Base-by-base conservation (phyloP, 1,140 invertebrate genomes). In the Pseudomyrmex pallidus region DNA sequence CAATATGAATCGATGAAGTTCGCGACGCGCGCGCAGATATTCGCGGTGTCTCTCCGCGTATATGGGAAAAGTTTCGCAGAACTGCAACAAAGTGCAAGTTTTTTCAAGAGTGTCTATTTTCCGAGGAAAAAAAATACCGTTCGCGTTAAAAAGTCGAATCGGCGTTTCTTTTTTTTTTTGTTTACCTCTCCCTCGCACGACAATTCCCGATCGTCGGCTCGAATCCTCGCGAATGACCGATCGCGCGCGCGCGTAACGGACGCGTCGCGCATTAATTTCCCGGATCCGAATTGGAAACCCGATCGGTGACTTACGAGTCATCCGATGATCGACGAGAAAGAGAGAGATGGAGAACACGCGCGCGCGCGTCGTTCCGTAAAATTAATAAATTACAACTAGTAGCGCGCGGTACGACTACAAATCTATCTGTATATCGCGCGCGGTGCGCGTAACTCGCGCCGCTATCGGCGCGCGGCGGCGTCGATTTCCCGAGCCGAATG, bases 401-500 rank as follows among this genome's bases (percentile, higher is more conserved):
- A 44, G 17, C 13, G n/a, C 7, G 15, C 20, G 4, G 8, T 9
- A 8, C 20, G 48, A 25, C 12, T 15, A 10, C 20, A 35, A 35
- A 70, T 54, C 67, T 70, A 25, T 56, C 50, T 15, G 13, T 20
- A 7, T 54, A 17, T 35, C 66, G 12, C 64, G 35, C 15, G 59
- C n/a, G n/a, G n/a, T n/a, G 62, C 52, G 44, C 59, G 10, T 59
- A 13, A 54, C 78, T 87, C 68, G 59, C 63, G 46, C 7, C 46
- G 44, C 46, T 35, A 35, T 35, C 35, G 35, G n/a, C 20, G 46
- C 10, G 13, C 74, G 73, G 48, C 70, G 63, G 48, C 70, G 63
- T 76, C 87, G 66, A 82, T 82, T 82, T 84, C 76, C 67, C 20
- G 84, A 74, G 67, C 72, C 22, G 35, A 35, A 73, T 67, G 85